Evolutionary conservation across 2,113 vertebrate genomes (phyloP).

Genomic region (Siniperca chuatsi): DNA sequence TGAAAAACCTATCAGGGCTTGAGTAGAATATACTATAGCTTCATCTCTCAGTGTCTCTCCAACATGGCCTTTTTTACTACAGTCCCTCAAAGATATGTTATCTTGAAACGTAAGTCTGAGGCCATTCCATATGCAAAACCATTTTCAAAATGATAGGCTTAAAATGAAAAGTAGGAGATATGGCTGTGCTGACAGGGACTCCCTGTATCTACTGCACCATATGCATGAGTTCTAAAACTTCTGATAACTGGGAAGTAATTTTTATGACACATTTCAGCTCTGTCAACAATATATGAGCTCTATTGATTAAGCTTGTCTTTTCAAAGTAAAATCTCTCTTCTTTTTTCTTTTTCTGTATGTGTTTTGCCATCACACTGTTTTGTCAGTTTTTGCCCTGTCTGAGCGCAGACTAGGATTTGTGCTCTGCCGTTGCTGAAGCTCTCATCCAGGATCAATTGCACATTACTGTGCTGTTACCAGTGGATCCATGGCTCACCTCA

Average conservation of each 20-base stretch:
- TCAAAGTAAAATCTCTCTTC: neutral
- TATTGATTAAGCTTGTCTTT: neutral
- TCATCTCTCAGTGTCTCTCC: neutral
- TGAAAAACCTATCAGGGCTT: neutral
- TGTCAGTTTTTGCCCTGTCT: slow-evolving; percentile 1
- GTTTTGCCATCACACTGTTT: neutral
- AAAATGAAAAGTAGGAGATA: slow-evolving; percentile 2
- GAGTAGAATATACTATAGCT: neutral
- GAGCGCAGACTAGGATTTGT: neutral
- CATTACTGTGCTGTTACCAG: neutral
- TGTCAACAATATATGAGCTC: neutral
- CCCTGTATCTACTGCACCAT: neutral
- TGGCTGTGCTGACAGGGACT: neutral
- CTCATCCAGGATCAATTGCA: neutral
- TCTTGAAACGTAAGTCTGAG: neutral
- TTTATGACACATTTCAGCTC: neutral
- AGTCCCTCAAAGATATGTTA: neutral
- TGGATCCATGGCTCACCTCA: neutral
- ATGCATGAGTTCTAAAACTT: neutral
- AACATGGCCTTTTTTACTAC: neutral
- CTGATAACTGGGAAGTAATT: neutral
- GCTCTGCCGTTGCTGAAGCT: neutral
- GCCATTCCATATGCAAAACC: slow-evolving; percentile 5
- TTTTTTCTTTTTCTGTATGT: too few relatives aligned
- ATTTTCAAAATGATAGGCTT: slow-evolving; percentile 11